A percentile compares a stretch with the other conserved stretches of the same genome.
Conservation (phyloP, 2,797 vertebrate species). For the Coregonus suidteri region DNA sequence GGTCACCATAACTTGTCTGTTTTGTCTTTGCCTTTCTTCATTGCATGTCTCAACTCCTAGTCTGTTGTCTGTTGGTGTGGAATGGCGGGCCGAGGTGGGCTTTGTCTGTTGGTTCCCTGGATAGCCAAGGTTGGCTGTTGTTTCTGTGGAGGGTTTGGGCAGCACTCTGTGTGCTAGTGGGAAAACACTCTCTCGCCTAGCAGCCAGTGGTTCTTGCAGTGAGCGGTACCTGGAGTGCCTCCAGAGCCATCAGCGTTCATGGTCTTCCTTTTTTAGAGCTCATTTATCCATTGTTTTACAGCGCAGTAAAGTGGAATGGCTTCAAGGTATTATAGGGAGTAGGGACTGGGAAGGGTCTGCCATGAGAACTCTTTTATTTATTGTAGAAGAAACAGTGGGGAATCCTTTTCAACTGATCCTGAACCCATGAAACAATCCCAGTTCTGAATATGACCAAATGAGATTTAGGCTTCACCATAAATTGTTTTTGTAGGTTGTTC, state of each 20-base stretch:
- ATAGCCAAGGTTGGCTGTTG: background rate
- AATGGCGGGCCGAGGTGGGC: too few species aligned
- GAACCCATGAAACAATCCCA: background rate
- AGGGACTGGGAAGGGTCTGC: slow-evolving; percentile 23
- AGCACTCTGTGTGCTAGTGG: slow-evolving; percentile 8
- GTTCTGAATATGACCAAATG: background rate
- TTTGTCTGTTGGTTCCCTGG: background rate
- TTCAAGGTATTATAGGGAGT: slow-evolving; percentile 35
- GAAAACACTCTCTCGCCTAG: background rate
- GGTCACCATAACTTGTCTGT: too few species aligned
- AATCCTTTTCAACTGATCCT: background rate
- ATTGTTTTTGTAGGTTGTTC: background rate
- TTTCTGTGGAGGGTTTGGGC: slow-evolving; percentile 3
- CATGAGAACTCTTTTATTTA: slow-evolving; percentile 11
- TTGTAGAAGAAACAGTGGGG: slow-evolving; percentile 4
- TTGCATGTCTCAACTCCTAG: too few species aligned
- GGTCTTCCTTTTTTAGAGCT: slow-evolving; percentile 34
- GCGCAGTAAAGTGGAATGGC: slow-evolving; percentile 43
- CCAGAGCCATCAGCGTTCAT: slow-evolving; percentile 41
- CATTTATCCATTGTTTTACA: slow-evolving; percentile 53
- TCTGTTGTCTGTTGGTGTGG: too few species aligned
- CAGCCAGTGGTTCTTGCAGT: too few species aligned
- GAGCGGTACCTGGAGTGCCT: slow-evolving; percentile 32
- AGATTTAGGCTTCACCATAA: background rate
- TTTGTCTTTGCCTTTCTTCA: too few species aligned